A percentile compares a stretch with the other conserved stretches of the same genome.
Evolutionary conservation across 2,113 vertebrate genomes (phyloP).

Genomic region (Catharus bicknelli): DNA sequence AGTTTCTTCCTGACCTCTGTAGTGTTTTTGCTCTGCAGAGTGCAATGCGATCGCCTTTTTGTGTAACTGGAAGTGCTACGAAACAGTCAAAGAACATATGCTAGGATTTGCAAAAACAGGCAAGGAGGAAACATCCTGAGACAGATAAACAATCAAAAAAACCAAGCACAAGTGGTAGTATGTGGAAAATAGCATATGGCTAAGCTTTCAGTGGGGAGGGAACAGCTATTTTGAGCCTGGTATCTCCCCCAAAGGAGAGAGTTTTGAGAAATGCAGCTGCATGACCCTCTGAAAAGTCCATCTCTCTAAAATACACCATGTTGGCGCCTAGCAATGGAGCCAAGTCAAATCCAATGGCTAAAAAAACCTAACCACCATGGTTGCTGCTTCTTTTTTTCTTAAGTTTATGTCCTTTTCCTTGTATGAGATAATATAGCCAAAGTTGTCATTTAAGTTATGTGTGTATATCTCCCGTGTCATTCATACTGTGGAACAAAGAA

Average conservation of each 20-base stretch:
- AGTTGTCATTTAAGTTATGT: background rate
- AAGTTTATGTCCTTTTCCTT: background rate
- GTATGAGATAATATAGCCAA: background rate
- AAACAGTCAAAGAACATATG: conserved; percentile 13
- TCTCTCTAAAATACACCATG: background rate
- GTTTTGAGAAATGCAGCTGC: background rate
- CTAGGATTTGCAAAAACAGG: conserved; percentile 15
- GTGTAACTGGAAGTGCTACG: background rate
- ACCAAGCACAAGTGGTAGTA: background rate
- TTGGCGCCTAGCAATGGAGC: background rate
- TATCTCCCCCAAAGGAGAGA: background rate
- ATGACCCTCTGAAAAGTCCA: background rate
- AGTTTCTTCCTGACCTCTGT: background rate
- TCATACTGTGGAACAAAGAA: background rate
- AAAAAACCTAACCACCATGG: background rate
- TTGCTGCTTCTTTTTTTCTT: background rate
- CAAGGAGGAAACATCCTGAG: conserved; percentile 27
- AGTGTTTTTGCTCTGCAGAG: background rate
- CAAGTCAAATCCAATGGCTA: background rate
- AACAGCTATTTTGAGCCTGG: background rate
- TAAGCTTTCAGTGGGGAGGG: background rate
- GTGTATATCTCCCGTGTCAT: background rate
- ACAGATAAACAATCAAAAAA: conserved; percentile 40
- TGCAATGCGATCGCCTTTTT: background rate
- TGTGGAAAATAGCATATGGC: background rate